Base-by-base conservation (phyloP, 2,888 invertebrate species). In the Nipponacmea schrenckii region DNA sequence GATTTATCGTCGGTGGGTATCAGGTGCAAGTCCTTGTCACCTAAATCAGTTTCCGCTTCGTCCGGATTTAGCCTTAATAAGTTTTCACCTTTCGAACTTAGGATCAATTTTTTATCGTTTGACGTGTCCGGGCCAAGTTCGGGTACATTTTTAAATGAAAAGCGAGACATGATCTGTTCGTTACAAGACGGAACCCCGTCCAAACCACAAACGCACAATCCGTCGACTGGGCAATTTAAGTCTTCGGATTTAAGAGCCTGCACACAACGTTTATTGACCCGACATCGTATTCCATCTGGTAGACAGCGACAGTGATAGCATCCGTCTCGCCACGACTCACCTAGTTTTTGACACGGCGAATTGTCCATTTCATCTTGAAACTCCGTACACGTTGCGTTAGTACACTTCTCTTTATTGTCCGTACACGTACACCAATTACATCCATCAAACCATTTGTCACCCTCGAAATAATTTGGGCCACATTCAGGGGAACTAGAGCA, bases 371-470 rank as follows among this genome's bases (percentile, higher is more conserved):
- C 24, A 56, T 56, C 24, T 20, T 56, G 20, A 56, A 10, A 56
- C 10, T 24, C 24, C 12, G 72, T 71, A 64, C 74, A 75, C 5
- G 39, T 56, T n/a, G 74, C 64, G n/a, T 72, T 39, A 1, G 77
- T 75, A 46, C 77, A 77, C 24, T 31, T 20, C 0, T 62, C 56
- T 14, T 74, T 76, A 1, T 48, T 24, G 14, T 20, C 50, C 56
- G 71, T 65, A 70, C 78, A 78, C 24, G 76, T 68, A 46, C 78
- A 78, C 78, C 78, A 78, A 45, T 75, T 75, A 27, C 76, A 76
- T 0, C 78, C 78, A 62, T 78, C 78, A 48, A 75, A 78, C 78
- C 78, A 76, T 45, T 78, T 77, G 70, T 77, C 77, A 17, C 75
- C 72, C 17, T 68, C 66, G 8, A 31, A 64, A 44, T 46, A 67